Evolutionary conservation across 2,888 invertebrate genomes (phyloP).

Genomic region (Tanytarsus gracilentus): DNA sequence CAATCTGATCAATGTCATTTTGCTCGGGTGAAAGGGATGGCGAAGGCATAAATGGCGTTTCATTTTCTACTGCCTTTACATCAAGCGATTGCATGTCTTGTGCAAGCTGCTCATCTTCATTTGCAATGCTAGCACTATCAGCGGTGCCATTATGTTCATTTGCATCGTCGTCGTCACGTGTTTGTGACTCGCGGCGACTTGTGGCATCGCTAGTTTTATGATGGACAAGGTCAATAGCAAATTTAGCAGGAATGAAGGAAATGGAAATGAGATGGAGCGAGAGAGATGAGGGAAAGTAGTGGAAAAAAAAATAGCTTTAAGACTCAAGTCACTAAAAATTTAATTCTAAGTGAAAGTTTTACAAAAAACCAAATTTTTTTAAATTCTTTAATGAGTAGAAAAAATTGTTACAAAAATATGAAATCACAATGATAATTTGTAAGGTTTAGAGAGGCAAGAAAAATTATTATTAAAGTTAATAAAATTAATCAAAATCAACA

Average conservation of each 20-base stretch:
- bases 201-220: too few relatives aligned
- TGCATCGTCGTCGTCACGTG: not conserved
- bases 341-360: not conserved
- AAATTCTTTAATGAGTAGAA: not conserved
- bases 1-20: not conserved
- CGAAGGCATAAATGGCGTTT: not conserved
- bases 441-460: not conserved
- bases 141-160: not conserved
- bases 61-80: not conserved
- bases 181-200: not conserved
- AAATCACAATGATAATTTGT: not conserved
- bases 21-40: not conserved
- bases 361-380: not conserved
- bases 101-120: conserved; percentile 4
- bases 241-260: not conserved
- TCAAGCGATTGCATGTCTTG: conserved; percentile 11
- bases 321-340: not conserved
- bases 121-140: not conserved
- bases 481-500: too few relatives aligned
- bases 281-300: not conserved
- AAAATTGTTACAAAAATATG: not conserved
- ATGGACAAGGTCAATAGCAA: too few relatives aligned
- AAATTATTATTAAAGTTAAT: too few relatives aligned
- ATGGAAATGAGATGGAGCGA: not conserved
- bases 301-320: not conserved